Conservation (phyloP, 1,140 invertebrate genomes). For the Pantala flavescens region DNA sequence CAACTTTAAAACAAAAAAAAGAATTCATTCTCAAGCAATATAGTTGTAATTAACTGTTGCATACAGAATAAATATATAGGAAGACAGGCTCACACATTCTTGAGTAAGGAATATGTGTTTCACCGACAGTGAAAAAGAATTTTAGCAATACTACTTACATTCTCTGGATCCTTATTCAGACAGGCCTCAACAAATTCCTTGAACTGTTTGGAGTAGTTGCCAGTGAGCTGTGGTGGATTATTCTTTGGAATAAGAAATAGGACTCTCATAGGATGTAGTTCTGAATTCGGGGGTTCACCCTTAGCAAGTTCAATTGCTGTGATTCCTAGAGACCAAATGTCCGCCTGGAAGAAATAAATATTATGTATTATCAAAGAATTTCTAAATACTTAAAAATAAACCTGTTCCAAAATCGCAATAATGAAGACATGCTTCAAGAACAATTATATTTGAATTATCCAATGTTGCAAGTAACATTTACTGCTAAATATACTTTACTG, state of each 20-base stretch:
- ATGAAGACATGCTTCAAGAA: background rate
- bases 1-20: no score
- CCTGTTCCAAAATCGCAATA: background rate
- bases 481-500: no score
- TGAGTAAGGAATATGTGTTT: no score
- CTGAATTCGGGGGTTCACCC: constrained; percentile 97
- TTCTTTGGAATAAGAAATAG: constrained; percentile 99
- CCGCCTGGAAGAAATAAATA: constrained; percentile 51
- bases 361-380: background rate
- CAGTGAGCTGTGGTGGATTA: constrained; percentile 94
- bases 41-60: no score
- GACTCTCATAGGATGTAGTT: constrained; percentile 98
- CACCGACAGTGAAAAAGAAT: no score
- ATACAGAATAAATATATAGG: no score
- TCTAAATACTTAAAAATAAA: background rate
- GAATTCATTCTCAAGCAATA: no score
- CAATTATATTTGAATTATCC: no score
- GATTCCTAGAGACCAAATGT: constrained; percentile 99
- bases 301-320: constrained; percentile 99
- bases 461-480: no score
- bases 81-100: no score
- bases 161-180: constrained; percentile 98
- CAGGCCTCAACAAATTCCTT: constrained; percentile 99
- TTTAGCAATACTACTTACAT: constrained; percentile 75
- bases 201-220: constrained; percentile 92